A percentile compares a stretch with the other conserved stretches of the same genome.
phyloP scores from a whole-genome alignment of 2,888 invertebrate genomes.

The Tenthredo livida region DNA sequence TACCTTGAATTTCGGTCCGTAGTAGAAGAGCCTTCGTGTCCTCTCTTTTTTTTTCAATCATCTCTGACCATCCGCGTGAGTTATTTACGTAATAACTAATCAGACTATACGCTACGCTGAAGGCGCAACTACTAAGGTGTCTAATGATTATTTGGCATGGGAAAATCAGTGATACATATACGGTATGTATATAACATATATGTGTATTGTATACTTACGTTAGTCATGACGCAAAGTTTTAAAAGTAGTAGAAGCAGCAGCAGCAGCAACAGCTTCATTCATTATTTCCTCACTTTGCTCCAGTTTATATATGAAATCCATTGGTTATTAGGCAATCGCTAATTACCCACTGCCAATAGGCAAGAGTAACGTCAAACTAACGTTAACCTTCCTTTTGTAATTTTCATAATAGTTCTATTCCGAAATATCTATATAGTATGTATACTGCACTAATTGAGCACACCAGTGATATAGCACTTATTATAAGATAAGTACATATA shows the following conservation, averaged over 20 bases:
- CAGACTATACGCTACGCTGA: background rate
- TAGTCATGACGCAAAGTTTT: background rate
- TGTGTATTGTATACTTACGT: background rate
- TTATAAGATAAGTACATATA: background rate
- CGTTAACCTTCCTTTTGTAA: conserved; percentile 35
- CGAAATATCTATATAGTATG: background rate
- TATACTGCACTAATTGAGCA: conserved; percentile 15
- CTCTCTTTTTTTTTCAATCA: background rate
- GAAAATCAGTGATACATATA: background rate
- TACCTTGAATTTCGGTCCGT: background rate
- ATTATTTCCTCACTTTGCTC: conserved; percentile 57
- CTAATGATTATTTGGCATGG: background rate
- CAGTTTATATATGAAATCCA: conserved; percentile 63
- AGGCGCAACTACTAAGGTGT: background rate
- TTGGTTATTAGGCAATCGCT: conserved; percentile 67
- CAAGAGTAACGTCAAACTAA: conserved; percentile 58
- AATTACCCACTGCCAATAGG: conserved; percentile 61
- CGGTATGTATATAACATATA: background rate
- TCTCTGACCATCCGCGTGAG: conserved; percentile 3
- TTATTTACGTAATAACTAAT: conserved; percentile 26
- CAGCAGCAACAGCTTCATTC: conserved; percentile 14
- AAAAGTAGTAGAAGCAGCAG: background rate
- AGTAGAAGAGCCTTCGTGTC: background rate
- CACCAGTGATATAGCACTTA: background rate
- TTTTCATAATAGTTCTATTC: conserved; percentile 20